Evolutionary conservation across 92 coral and sea anemone genomes (phyloP), one percentile per base, ranked within the genome.

Genomic region (Ricordea florida): DNA sequence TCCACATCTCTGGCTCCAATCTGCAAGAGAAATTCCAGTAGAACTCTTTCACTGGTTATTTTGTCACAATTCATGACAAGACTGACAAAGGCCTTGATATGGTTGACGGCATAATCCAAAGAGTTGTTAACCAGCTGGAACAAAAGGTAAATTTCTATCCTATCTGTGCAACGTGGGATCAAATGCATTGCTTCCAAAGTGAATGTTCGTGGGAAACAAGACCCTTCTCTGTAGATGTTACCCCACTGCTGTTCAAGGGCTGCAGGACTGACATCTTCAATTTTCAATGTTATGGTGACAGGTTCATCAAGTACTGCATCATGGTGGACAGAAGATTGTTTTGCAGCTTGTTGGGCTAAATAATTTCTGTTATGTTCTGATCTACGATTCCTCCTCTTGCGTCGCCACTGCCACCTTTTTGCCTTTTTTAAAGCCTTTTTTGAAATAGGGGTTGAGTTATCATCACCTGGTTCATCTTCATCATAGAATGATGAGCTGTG

Each of bases 171-270:
- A 23, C 40, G 35, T 16, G 26, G 16, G 33, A 29, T 51, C 52
- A 44, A n/a, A n/a, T 58, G 44, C 18, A 76, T 46, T 10, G 40
- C 62, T 50, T 79, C 66, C 25, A 89, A 31, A 24, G 42, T 37
- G 48, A 89, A 89, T 43, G 71, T 38, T 41, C 91, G 65, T 10
- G 91, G 94, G 21, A 59, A 25, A 51, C 85, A 43, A 4, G 49
- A 45, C 35, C 57, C 84, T 69, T 89, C 91, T 57, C 18, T 58
- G 72, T 80, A 89, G 46, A 46, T 56, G 26, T 46, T 49, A 16
- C 83, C 83, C 90, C 90, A 89, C 24, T 62, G 50, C 31, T 74
- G 69, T 36, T 26, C 41, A 24, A 89, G 60, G 25, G 29, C 55
- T 3, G 28, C 41, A 25, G 82, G 78, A 46, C 13, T 62, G 57